phyloP scores from a whole-genome alignment of 2,888 invertebrate genomes.

The Colostygia pectinataria region DNA sequence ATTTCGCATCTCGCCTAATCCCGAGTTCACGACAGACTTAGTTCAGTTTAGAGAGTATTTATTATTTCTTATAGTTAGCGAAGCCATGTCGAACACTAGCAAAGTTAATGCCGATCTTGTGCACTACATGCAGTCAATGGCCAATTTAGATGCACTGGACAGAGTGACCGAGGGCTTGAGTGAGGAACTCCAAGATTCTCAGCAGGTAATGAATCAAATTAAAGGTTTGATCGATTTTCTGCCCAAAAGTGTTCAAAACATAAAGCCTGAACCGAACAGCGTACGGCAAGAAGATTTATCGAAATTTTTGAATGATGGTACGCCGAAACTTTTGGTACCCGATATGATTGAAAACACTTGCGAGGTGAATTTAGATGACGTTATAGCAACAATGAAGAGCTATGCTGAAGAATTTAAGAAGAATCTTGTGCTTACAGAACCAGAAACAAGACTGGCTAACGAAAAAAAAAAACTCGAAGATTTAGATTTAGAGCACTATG shows the following conservation, averaged over 20 bases:
- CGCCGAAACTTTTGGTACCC: conserved; percentile 59
- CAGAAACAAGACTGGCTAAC: conserved; percentile 28
- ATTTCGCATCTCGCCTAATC: no score
- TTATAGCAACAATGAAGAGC: conserved; percentile 58
- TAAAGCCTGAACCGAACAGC: conserved; percentile 29
- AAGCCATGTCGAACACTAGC: conserved; percentile 16
- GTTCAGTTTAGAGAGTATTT: no score
- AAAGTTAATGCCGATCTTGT: conserved; percentile 45
- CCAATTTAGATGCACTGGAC: conserved; percentile 62
- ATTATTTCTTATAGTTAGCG: no score
- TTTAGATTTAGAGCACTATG: conserved; percentile 61
- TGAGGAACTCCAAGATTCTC: conserved; percentile 64
- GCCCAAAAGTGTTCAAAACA: conserved; percentile 35
- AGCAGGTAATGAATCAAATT: conserved; percentile 63
- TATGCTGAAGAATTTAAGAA: conserved; percentile 65
- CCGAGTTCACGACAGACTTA: no score
- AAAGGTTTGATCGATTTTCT: conserved; percentile 56
- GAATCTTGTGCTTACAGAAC: conserved; percentile 40
- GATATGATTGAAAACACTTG: conserved; percentile 56
- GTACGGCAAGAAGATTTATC: conserved; percentile 56
- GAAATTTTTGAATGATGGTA: conserved; percentile 54
- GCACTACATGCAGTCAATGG: conserved; percentile 57
- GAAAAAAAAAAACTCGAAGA: conserved; percentile 38
- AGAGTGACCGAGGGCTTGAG: conserved; percentile 63
- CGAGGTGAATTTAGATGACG: conserved; percentile 57